Percentiles rank a stretch among this genome's conserved stretches.
phyloP scores from a whole-genome alignment of 2,797 vertebrate genomes.

The Kryptolebias ocellatus region DNA sequence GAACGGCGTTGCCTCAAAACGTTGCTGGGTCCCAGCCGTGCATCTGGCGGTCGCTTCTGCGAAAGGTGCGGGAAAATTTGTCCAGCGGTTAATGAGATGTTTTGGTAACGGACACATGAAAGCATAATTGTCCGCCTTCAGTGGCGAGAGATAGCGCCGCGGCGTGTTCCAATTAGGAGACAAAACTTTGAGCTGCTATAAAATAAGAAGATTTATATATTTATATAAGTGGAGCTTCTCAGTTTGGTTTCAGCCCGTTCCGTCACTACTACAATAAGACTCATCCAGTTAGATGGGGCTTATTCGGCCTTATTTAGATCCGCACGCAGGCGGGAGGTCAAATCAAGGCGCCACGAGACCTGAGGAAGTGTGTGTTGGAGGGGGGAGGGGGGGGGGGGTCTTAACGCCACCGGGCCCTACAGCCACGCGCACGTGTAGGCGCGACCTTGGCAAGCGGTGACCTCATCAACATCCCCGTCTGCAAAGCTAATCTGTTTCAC shows the following conservation, averaged over 20 bases:
- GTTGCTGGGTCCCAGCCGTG: too few species aligned
- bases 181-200: conserved; percentile 32
- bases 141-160: too few species aligned
- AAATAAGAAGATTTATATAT: neutral
- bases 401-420: conserved; percentile 52
- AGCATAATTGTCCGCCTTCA: too few species aligned
- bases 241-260: conserved; percentile 13
- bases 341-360: conserved; percentile 47
- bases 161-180: too few species aligned
- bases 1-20: too few species aligned
- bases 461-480: conserved; percentile 80
- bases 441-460: conserved; percentile 80
- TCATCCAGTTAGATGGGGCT: conserved; percentile 54
- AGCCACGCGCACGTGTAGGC: conserved; percentile 62
- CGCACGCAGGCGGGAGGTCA: conserved; percentile 42
- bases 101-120: too few species aligned
- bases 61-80: too few species aligned
- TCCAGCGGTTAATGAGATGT: too few species aligned
- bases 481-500: conserved; percentile 81
- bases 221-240: too few species aligned
- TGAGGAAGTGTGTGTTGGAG: conserved; percentile 40
- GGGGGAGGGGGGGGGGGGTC: conserved; percentile 7
- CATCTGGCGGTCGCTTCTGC: too few species aligned
- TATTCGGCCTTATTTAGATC: conserved; percentile 55
- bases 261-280: conserved; percentile 34